Percentiles rank a stretch among this genome's conserved stretches.
Evolutionary conservation across 2,113 vertebrate species (phyloP).

Genomic region (Orientallactaga bullata): DNA sequence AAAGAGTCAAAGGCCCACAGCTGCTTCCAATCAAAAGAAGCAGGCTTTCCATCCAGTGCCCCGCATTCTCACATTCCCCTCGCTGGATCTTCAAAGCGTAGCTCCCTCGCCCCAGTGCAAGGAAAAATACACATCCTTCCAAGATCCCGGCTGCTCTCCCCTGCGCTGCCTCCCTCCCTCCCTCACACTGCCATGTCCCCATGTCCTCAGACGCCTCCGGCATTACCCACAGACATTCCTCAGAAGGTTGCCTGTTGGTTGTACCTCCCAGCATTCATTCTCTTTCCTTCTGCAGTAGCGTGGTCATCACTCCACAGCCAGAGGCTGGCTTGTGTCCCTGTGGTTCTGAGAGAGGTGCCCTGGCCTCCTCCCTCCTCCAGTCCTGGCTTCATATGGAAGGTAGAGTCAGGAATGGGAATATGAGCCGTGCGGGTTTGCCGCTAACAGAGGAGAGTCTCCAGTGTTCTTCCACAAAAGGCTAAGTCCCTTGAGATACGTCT

Average conservation of each 20-base stretch:
- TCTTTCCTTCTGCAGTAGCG: neutral
- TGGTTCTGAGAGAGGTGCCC: neutral
- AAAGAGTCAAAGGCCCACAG: conserved; percentile 55
- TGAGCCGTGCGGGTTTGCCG: neutral
- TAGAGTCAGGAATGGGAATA: neutral
- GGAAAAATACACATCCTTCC: conserved; percentile 23
- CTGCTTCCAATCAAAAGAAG: conserved; percentile 67
- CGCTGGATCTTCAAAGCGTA: neutral
- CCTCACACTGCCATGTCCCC: accelerated
- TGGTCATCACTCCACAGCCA: neutral
- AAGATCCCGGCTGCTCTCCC: neutral
- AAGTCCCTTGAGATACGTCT: neutral
- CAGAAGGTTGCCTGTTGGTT: accelerated
- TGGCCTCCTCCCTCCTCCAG: neutral
- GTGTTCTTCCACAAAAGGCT: too few species aligned
- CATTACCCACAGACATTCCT: neutral
- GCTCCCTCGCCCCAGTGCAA: neutral
- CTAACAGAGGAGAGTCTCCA: too few species aligned
- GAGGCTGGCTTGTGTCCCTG: accelerated
- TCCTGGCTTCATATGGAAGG: neutral
- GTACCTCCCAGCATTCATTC: accelerated
- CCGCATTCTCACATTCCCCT: neutral
- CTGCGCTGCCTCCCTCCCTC: neutral
- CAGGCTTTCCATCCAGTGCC: neutral
- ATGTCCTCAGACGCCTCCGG: neutral